phyloP scores from a whole-genome alignment of 2,888 invertebrate species.

The Drosophila macrospina region DNA sequence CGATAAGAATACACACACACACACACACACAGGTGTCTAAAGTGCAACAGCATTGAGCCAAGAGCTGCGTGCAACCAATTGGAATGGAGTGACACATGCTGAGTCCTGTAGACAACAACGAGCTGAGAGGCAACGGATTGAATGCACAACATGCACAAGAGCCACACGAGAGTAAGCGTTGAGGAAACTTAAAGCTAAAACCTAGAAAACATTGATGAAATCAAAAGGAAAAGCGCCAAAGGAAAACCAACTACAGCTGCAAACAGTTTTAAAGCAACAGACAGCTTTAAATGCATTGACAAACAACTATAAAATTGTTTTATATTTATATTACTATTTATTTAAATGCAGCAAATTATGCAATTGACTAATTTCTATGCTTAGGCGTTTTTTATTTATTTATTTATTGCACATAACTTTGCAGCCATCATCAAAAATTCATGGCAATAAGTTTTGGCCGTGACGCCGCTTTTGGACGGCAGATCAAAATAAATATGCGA shows the following conservation, averaged over 20 bases:
- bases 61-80: slow-evolving; percentile 48
- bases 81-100: slow-evolving; percentile 70
- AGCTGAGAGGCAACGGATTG: slow-evolving; percentile 21
- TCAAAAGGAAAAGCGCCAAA: background rate
- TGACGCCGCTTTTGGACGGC: background rate
- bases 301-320: no score
- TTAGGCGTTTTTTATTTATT: no score
- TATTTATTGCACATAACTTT: background rate
- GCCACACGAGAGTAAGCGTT: background rate
- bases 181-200: background rate
- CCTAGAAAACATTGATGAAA: background rate
- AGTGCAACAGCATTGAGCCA: slow-evolving; percentile 42
- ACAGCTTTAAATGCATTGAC: background rate
- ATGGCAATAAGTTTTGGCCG: slow-evolving; percentile 31
- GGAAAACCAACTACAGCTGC: background rate
- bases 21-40: no score
- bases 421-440: slow-evolving; percentile 22
- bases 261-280: background rate
- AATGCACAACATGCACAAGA: slow-evolving; percentile 4
- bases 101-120: slow-evolving; percentile 30
- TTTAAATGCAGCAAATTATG: slow-evolving; percentile 1
- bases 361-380: slow-evolving; percentile 5
- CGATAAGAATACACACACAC: no score
- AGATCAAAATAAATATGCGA: slow-evolving; percentile 42
- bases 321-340: no score